Evolutionary conservation across 2,113 vertebrate genomes (phyloP).

Genomic region (Phyllostomus hastatus): DNA sequence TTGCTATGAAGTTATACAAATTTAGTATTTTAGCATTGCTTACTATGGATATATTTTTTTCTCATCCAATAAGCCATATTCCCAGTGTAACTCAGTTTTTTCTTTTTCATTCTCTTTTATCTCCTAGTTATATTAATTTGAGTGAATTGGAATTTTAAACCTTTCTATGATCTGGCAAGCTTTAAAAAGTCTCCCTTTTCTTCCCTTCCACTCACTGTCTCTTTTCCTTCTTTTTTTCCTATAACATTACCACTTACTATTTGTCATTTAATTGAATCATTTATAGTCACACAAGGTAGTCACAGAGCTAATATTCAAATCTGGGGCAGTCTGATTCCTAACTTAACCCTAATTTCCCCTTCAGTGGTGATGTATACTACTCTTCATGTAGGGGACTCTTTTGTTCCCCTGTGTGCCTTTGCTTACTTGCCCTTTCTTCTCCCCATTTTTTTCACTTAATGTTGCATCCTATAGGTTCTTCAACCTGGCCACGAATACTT

Average conservation of each 20-base stretch:
- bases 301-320: not conserved
- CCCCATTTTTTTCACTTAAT: not conserved
- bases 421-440: not conserved
- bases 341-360: not conserved
- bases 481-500: not conserved
- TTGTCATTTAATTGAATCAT: not conserved
- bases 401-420: not conserved
- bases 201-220: too few species aligned
- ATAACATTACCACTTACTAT: not conserved
- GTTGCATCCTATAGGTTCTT: not conserved
- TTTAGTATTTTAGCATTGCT: conserved; percentile 57
- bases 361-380: not conserved
- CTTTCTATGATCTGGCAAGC: not conserved
- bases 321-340: not conserved
- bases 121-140: not conserved
- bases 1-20: not conserved
- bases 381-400: not conserved
- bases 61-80: conserved; percentile 23
- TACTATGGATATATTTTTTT: conserved; percentile 44
- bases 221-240: not conserved
- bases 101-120: conserved; percentile 23
- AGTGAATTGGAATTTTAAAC: conserved; percentile 34
- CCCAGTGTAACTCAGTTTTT: not conserved
- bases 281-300: not conserved
- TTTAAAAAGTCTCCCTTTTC: not conserved